These are phyloP conservation scores for Globodera ellingtonae DNA, from an alignment of 1,140 invertebrate species.

Conservation along the genomic window DNA sequence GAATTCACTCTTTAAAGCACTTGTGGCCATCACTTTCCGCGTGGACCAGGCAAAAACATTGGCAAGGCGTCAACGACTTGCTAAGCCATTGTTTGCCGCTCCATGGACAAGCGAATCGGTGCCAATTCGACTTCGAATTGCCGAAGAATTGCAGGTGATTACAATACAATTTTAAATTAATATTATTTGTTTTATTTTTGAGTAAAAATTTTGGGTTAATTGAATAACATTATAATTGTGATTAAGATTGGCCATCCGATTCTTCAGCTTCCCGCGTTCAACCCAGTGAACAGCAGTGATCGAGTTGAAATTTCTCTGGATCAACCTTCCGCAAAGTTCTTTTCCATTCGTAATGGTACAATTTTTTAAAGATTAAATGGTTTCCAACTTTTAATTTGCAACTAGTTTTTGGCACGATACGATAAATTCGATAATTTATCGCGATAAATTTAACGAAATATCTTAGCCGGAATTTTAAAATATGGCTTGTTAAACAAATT, in stretches of 20 bases:
- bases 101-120: conserved; percentile 19
- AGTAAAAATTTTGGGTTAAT: neutral
- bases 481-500: neutral
- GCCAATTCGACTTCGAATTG: conserved; percentile 14
- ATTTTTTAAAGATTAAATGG: no score
- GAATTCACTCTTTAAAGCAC: neutral
- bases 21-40: conserved; percentile 8
- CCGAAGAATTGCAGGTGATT: conserved; percentile 22
- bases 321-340: neutral
- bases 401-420: no score
- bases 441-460: no score
- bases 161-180: no score
- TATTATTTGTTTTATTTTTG: no score
- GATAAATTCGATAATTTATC: no score
- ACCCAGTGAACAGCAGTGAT: conserved; percentile 3
- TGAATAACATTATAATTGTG: neutral
- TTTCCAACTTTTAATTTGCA: no score
- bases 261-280: conserved; percentile 10
- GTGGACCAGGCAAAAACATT: neutral
- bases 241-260: conserved; percentile 19
- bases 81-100: conserved; percentile 4
- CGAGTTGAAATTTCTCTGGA: neutral
- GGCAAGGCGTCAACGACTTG: neutral
- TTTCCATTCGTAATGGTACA: neutral
- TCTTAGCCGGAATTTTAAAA: no score